A percentile compares a stretch with the other conserved stretches of the same genome.
phyloP scores from a whole-genome alignment of 2,888 invertebrate species.

The Melanotus villosus region DNA sequence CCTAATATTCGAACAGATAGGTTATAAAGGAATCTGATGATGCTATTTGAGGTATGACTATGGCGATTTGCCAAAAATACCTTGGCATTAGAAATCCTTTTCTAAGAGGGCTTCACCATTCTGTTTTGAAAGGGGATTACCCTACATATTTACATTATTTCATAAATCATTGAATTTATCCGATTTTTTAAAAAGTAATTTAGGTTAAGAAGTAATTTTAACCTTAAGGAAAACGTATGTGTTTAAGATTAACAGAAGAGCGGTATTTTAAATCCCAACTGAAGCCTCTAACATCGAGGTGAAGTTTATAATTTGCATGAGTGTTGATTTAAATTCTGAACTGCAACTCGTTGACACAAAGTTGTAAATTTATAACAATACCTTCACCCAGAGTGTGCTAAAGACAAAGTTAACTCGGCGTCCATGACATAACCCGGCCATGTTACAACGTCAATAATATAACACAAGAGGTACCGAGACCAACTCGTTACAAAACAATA shows the following conservation, averaged over 20 bases:
- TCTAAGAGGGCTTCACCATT: constrained; percentile 39
- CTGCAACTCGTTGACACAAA: not conserved
- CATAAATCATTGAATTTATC: not conserved
- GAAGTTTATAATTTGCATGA: no score
- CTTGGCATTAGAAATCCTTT: constrained; percentile 33
- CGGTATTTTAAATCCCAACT: not conserved
- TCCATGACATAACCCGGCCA: constrained; percentile 23
- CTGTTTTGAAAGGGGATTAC: constrained; percentile 32
- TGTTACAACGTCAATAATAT: constrained; percentile 21
- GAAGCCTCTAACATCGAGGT: no score
- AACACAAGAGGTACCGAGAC: constrained; percentile 20
- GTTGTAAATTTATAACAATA: constrained; percentile 9
- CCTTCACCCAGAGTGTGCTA: constrained; percentile 20
- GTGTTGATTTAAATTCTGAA: constrained; percentile 6
- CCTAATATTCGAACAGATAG: constrained; percentile 41
- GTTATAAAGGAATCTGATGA: constrained; percentile 40
- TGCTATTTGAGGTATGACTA: constrained; percentile 38
- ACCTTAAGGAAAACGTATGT: no score
- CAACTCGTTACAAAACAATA: constrained; percentile 34
- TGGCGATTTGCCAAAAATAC: constrained; percentile 39
- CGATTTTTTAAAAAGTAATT: not conserved
- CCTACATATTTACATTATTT: constrained; percentile 24
- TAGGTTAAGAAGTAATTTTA: no score
- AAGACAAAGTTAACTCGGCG: constrained; percentile 16
- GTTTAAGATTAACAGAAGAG: no score